A percentile compares a stretch with the other conserved stretches of the same genome.
These are phyloP conservation scores for Seira musarum DNA, from an alignment of 2,888 invertebrate species.

Conservation along the genomic window DNA sequence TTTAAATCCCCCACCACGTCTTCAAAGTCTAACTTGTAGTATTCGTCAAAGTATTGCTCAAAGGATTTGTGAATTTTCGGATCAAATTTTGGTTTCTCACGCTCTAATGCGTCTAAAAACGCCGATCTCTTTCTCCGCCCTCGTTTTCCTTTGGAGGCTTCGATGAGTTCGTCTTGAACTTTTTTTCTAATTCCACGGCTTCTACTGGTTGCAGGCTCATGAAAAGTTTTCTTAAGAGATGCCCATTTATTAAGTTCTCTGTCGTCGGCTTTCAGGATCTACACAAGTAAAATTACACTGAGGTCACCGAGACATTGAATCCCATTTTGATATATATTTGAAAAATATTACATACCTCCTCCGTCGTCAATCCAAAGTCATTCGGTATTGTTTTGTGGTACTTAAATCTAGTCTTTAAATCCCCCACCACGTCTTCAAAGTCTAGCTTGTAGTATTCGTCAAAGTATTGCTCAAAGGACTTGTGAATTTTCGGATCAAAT, in stretches of 20 bases:
- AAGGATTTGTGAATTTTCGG: constrained; percentile 82
- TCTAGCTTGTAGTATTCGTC: constrained; percentile 96
- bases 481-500: constrained; percentile 82
- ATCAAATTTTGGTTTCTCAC: constrained; percentile 88
- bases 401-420: constrained; percentile 92
- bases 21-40: constrained; percentile 95
- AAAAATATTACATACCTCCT: too few species aligned
- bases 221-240: constrained; percentile 89
- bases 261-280: constrained; percentile 94
- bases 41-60: constrained; percentile 93
- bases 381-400: constrained; percentile 92
- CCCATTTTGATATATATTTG: too few species aligned
- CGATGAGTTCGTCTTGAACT: constrained; percentile 75
- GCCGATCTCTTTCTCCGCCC: constrained; percentile 78
- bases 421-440: constrained; percentile 95
- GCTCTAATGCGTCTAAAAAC: constrained; percentile 81
- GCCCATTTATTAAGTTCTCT: constrained; percentile 96
- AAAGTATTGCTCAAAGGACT: constrained; percentile 88
- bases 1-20: constrained; percentile 94
- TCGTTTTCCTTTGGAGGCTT: constrained; percentile 72
- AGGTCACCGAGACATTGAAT: too few species aligned
- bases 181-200: constrained; percentile 65
- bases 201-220: constrained; percentile 71
- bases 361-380: constrained; percentile 89
- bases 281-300: constrained; percentile 69